Evolutionary conservation across 1,140 invertebrate genomes (phyloP).

Genomic region (Neodiprion pinetum): DNA sequence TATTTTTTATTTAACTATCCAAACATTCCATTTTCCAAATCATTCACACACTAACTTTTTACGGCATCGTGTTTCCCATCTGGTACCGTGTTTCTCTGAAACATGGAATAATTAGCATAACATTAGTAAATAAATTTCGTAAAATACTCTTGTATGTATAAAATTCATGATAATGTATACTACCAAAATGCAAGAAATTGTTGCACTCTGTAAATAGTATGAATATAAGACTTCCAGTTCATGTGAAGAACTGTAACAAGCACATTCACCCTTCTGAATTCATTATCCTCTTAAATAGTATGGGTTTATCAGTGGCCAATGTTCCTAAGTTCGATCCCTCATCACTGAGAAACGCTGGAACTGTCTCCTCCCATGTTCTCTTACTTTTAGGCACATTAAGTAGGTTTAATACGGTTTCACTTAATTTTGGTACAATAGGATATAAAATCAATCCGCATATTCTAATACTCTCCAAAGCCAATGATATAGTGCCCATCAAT

Average conservation of each 20-base stretch:
- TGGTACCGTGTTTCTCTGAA: no score
- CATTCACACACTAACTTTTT: no score
- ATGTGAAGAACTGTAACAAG: neutral
- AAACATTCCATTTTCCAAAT: no score
- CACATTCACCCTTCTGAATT: neutral
- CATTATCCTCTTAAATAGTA: slow-evolving; percentile 41
- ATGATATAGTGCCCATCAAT: slow-evolving; percentile 77
- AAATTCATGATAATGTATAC: neutral
- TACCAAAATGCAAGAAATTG: neutral
- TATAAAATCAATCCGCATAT: slow-evolving; percentile 79
- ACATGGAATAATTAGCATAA: neutral
- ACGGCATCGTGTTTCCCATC: no score
- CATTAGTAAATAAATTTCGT: neutral
- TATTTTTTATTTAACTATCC: no score
- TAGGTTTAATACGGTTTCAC: slow-evolving; percentile 72
- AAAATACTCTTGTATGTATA: neutral
- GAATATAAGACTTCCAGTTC: slow-evolving; percentile 3
- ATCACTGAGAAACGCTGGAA: slow-evolving; percentile 36
- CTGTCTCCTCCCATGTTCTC: slow-evolving; percentile 64
- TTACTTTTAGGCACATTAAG: slow-evolving; percentile 63
- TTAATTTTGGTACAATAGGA: slow-evolving; percentile 83
- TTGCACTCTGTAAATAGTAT: neutral
- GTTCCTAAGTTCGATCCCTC: neutral
- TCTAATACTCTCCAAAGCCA: slow-evolving; percentile 85
- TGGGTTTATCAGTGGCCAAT: slow-evolving; percentile 21